Conservation (phyloP, 1,140 invertebrate genomes). For the Caenorhabditis elegans region DNA sequence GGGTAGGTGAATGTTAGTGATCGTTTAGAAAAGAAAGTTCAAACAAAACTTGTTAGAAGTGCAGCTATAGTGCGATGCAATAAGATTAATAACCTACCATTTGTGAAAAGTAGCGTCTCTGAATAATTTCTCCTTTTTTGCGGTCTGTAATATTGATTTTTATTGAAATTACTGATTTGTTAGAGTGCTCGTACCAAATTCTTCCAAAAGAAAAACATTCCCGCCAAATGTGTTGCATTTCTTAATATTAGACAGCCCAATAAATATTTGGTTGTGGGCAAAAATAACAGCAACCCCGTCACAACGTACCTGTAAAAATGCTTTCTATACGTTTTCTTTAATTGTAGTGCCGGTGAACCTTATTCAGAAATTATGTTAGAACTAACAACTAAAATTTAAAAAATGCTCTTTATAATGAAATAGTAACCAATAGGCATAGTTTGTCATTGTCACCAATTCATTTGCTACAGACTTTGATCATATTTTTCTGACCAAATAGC, state of each 20-base stretch:
- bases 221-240: conserved; percentile 99
- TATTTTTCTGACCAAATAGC: too few relatives aligned
- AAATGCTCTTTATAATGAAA: too few relatives aligned
- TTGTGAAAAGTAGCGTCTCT: conserved; percentile 93
- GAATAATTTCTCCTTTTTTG: conserved; percentile 90
- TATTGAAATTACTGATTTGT: not conserved
- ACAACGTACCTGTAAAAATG: conserved; percentile 31
- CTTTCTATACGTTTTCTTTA: not conserved
- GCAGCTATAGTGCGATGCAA: not conserved
- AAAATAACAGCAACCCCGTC: conserved; percentile 73
- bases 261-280: conserved; percentile 99
- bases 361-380: too few relatives aligned
- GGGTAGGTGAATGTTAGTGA: not conserved
- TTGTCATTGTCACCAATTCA: too few relatives aligned
- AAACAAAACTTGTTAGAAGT: too few relatives aligned
- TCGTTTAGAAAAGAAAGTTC: too few relatives aligned
- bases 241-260: conserved; percentile 95
- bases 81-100: conserved; percentile 78
- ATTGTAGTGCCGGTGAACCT: too few relatives aligned
- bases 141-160: conserved; percentile 78
- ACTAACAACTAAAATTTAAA: too few relatives aligned
- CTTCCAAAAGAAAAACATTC: conserved; percentile 97
- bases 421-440: too few relatives aligned
- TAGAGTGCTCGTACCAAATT: conserved; percentile 81
- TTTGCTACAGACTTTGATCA: too few relatives aligned